Conservation (phyloP, 2,113 vertebrate species). For the Sarotherodon lohbergeri region DNA sequence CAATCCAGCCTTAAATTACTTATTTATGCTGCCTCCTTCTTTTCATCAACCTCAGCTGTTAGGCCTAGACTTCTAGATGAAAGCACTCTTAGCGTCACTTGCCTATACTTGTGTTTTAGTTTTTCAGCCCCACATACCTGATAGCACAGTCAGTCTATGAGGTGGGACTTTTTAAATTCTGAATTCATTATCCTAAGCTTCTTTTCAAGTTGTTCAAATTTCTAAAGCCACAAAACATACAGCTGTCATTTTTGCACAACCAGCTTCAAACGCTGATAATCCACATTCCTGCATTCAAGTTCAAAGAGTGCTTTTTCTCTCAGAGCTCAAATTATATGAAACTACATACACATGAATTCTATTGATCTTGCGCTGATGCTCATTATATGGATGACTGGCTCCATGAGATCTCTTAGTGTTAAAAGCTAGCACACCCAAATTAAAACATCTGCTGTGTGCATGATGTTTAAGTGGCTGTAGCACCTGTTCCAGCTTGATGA, state of each 20-base stretch:
- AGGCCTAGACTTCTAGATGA: not conserved
- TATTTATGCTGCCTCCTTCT: not conserved
- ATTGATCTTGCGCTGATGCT: conserved; percentile 25
- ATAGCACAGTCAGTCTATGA: not conserved
- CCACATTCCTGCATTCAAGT: not conserved
- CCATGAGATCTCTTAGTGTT: not conserved
- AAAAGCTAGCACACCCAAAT: not conserved
- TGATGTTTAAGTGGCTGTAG: not conserved
- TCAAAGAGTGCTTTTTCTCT: conserved; percentile 23
- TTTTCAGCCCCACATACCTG: not conserved
- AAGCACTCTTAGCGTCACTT: not conserved
- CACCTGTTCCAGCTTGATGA: not conserved
- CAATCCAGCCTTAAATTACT: not conserved
- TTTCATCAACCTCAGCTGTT: not conserved
- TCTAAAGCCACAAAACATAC: not conserved
- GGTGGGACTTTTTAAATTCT: not conserved
- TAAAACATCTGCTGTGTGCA: not conserved
- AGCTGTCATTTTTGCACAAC: conserved; percentile 11
- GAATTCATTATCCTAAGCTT: not conserved
- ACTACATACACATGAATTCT: not conserved
- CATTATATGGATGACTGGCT: conserved; percentile 12
- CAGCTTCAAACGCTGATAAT: conserved; percentile 6
- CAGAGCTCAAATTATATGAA: conserved; percentile 11
- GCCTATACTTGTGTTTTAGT: not conserved
- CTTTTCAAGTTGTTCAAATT: not conserved